Base-by-base conservation (phyloP, 2,888 invertebrate genomes). In the Acutogordius australiensis region DNA sequence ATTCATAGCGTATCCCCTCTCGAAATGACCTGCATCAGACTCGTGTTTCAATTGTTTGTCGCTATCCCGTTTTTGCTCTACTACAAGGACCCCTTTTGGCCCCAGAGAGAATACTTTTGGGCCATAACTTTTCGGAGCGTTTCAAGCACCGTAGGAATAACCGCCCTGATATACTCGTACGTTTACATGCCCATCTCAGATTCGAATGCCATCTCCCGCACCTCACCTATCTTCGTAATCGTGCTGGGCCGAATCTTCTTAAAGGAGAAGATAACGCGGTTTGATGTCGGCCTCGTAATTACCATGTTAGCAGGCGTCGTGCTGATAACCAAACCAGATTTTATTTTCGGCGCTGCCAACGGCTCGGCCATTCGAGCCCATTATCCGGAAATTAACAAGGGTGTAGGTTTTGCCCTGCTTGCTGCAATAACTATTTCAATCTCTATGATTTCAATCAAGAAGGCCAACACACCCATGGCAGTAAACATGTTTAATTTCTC, bases 121-220 rank as follows among this genome's bases (percentile, higher is more conserved):
- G 4, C 51, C 51, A 51, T 51, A 8, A 51, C 23, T 8, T n/a
- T 51, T 51, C 51, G 51, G 13, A n/a, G 18, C 23, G 51, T 51
- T 21, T n/a, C 51, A 4, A 51, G 51, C 23, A 51, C 51, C 51
- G 26, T 51, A 51, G 51, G 51, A 8, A 51, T 51, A 4, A 51
- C 51, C 26, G 8, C 18, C n/a, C 8, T 51, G 13, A 51, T 51
- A 4, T 51, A 51, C 23, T 8, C 51, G 8, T 23, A 21, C 23
- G 26, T 26, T 23, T 51, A 51, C 23, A 51, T 51, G 51, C 51
- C 51, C 8, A 51, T 51, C 23, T 51, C 51, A 21, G 51, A 51
- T 23, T 13, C 51, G 4, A 51, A 23, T 23, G 51, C 51, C 23
- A 23, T 51, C 13, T n/a, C 51, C 4, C 51, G 51, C 4, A 51